Base-by-base conservation (phyloP, 1,140 invertebrate genomes). In the Drosophila jambulina region DNA sequence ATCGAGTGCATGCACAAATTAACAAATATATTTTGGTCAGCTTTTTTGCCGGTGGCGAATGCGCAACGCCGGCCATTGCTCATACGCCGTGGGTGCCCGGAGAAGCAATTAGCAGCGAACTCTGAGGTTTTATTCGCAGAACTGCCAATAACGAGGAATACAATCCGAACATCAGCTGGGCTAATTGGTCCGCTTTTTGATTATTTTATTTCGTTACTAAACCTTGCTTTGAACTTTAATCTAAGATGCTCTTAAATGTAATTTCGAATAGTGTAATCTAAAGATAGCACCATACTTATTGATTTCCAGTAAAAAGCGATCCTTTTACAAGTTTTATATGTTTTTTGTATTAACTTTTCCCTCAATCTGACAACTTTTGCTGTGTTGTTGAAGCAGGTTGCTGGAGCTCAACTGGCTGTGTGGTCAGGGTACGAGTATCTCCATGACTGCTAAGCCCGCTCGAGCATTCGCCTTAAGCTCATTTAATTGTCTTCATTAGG, bases 401-500 rank as follows among this genome's bases (percentile, higher is more conserved):
- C n/a, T 54, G 19, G 5, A 38, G 34, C 53, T 38, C 2, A 56
- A 23, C 64, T 9, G 23, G 6, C 6, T 40, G 45, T 21, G 34
- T 25, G 54, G 34, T 34, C 57, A 40, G 32, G 34, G 34, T 19
- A 56, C 15, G 53, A 25, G 23, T 27, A n/a, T 32, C 6, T 25
- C 69, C 69, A 34, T 59, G 69, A 34, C 68, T 60, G 51, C 70
- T 51, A 59, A 72, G 70, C 56, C 53, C 12, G 36, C 45, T 51
- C 13, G 62, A 69, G 61, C 27, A 48, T 34, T 46, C 38, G 62
- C 48, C 42, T 34, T 68, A 72, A 82, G 78, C 82, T 40, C 61
- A 59, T 82, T 80, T 85, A 77, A 80, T 85, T 75, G 77, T 63
- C 67, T 72, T 85, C 59, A 74, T 86, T 74, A 80, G 69, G 36